Percentiles rank a stretch among this genome's conserved stretches.
Conservation (phyloP, 2,888 invertebrate species). For the Oeneis ivallda region DNA sequence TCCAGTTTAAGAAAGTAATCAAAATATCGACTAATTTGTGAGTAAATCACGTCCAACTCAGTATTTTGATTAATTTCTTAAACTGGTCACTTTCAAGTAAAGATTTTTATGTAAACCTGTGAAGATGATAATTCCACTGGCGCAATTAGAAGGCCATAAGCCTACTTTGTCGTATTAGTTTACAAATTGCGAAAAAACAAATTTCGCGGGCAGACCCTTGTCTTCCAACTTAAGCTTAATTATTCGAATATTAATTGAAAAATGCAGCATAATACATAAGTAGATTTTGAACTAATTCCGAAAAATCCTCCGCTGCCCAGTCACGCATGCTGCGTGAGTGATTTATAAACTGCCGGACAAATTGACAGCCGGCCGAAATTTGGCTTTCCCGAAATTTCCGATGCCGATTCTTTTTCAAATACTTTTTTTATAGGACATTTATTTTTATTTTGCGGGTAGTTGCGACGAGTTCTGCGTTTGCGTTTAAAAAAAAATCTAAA, state of each 20-base stretch:
- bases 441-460: constrained; percentile 34
- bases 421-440: constrained; percentile 30
- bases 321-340: constrained; percentile 34
- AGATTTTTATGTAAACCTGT: too few relatives aligned
- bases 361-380: constrained; percentile 33
- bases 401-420: constrained; percentile 23
- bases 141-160: too few relatives aligned
- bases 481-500: constrained; percentile 27
- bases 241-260: neutral
- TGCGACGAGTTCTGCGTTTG: constrained; percentile 27
- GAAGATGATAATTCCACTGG: too few relatives aligned
- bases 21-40: too few relatives aligned
- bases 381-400: constrained; percentile 30
- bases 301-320: constrained; percentile 2
- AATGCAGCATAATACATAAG: neutral
- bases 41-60: too few relatives aligned
- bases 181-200: too few relatives aligned
- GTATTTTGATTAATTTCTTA: too few relatives aligned
- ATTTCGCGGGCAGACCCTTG: too few relatives aligned
- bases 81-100: too few relatives aligned
- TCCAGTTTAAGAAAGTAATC: too few relatives aligned
- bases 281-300: constrained; percentile 11
- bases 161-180: too few relatives aligned
- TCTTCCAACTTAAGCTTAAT: too few relatives aligned
- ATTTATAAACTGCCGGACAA: constrained; percentile 39